Conservation (phyloP, 92 coral and sea anemone genomes). For the Palythoa caribaeorum region DNA sequence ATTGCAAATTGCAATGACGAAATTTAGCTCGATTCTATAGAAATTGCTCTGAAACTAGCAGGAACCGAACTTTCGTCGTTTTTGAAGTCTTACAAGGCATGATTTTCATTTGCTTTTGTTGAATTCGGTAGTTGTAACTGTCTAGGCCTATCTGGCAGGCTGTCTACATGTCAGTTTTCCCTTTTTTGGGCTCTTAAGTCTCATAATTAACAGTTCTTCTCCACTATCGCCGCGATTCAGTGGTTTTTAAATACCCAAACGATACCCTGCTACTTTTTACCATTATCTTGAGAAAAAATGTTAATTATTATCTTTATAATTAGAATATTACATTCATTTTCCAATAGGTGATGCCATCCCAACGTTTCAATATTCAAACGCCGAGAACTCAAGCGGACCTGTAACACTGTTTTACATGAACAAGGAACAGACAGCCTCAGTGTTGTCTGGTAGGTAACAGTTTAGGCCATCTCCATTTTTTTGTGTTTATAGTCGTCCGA, state of each 20-base stretch:
- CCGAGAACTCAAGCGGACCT: slow-evolving; percentile 42
- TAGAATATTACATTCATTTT: neutral
- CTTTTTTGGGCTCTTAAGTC: too few species aligned
- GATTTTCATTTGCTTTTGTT: too few species aligned
- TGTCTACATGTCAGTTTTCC: too few species aligned
- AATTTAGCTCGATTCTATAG: neutral
- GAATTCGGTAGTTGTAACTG: too few species aligned
- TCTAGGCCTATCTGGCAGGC: too few species aligned
- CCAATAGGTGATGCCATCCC: slow-evolving; percentile 77
- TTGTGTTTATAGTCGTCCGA: too few species aligned
- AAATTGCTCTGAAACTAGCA: neutral
- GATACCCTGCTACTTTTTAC: neutral
- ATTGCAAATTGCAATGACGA: neutral
- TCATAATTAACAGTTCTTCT: too few species aligned
- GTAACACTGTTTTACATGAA: slow-evolving; percentile 68
- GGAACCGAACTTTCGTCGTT: too few species aligned
- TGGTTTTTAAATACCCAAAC: neutral
- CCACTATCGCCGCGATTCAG: too few species aligned
- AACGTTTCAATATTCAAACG: slow-evolving; percentile 53
- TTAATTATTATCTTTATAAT: too few species aligned
- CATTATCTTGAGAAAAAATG: neutral
- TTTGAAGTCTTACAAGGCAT: too few species aligned
- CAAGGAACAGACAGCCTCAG: slow-evolving; percentile 72
- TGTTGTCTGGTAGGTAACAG: slow-evolving; percentile 65
- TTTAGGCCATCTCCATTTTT: neutral